These are phyloP conservation scores for Myxocyprinus asiaticus DNA, from an alignment of 2,113 vertebrate genomes.

Conservation along the genomic window DNA sequence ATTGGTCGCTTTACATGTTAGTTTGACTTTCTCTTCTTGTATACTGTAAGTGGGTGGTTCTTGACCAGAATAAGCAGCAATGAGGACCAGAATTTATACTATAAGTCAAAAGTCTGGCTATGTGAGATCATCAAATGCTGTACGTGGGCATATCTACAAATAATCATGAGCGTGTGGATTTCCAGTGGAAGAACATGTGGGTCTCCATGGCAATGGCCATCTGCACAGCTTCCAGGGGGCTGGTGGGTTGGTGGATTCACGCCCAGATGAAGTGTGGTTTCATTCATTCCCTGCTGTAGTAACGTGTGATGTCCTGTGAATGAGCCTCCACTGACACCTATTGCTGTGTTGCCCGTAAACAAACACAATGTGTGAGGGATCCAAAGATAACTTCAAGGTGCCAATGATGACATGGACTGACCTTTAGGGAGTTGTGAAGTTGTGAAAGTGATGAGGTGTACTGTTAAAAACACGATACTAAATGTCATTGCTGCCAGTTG, in stretches of 20 bases:
- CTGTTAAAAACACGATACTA: not conserved
- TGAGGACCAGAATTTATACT: not conserved
- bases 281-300: constrained; percentile 25
- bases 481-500: not conserved
- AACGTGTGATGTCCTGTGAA: constrained; percentile 18
- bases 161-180: not conserved
- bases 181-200: constrained; percentile 32
- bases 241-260: constrained; percentile 40
- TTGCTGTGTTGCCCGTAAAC: not conserved
- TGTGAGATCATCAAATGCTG: not conserved
- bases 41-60: no score
- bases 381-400: not conserved
- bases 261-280: constrained; percentile 4
- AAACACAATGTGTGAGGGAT: not conserved
- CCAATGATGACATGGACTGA: not conserved
- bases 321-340: not conserved
- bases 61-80: not conserved
- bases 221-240: constrained; percentile 50
- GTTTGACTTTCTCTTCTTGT: no score
- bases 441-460: not conserved
- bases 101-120: no score
- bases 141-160: not conserved
- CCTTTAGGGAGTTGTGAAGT: not conserved
- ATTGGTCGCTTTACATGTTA: no score
- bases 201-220: constrained; percentile 53